Base-by-base conservation (phyloP, 2,797 vertebrate genomes). In the Melanotaenia parkinsoni region DNA sequence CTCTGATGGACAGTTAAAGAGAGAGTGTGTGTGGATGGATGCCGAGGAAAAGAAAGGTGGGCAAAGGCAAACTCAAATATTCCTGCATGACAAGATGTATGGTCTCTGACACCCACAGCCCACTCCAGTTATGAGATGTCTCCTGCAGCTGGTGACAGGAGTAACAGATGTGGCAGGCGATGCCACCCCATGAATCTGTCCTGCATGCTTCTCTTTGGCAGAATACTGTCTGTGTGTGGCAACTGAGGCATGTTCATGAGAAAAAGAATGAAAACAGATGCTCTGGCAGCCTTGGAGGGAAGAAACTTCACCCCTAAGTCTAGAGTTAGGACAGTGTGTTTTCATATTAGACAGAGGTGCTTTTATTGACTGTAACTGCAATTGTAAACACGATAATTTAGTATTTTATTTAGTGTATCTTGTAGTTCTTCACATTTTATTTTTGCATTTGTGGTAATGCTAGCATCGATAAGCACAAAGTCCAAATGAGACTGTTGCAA, bases 51-150 rank as follows among this genome's bases (percentile, higher is more conserved):
- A 38, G 67, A 50, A 35, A 11, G 67, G 40, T 45, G 63, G 24
- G 51, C 14, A 56, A 1, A 51, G 58, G 51, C 24, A 43, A 59
- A 70, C 51, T 58, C 43, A 71, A 74, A 70, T 69, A 35, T 75
- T 18, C 18, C 70, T 60, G 37, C 60, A 59, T 64, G 74, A 88
- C 67, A 70, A 81, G 77, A 84, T 45, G 11, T 70, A 74, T 54
- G 32, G 80, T 60, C 59, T 78, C 82, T 68, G 78, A 82, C 81
- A 79, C 51, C 62, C 73, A 67, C 80, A 63, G 74, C 80, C 86
- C 79, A 68, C 61, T 69, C 66, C 73, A 32, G 75, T 73, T 75
- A 77, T 67, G 62, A 82, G 51, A 62, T 30, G 72, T 77, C 70
- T 70, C 58, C 69, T 65, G 67, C 77, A 73, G 76, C 62, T 74